Evolutionary conservation across 2,113 vertebrate genomes (phyloP), one percentile per base, ranked within the genome.

Genomic region (Colaptes auratus): DNA sequence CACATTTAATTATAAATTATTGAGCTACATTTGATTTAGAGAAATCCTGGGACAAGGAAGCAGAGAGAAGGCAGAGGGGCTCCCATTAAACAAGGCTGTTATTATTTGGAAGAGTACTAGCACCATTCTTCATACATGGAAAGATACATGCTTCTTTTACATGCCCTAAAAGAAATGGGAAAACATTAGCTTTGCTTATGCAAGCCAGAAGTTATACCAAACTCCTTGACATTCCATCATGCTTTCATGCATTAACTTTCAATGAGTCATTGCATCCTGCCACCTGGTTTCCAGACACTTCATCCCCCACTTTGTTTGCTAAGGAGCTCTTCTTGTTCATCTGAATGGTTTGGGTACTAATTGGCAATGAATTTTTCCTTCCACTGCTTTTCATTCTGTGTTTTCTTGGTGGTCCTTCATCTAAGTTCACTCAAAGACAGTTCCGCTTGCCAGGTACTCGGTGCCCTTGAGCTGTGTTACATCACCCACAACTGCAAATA

Each of bases 401-500:
- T 93, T 87, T 93, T 92, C 90, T 0, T 89, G 93, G 94, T 96
- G 96, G 94, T 95, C 96, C 85, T 67, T 87, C 71, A 50, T 90
- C 58, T 69, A 90, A 89, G 82, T 44, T 58, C 69, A 72, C 64
- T 96, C 81, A 87, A 85, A 92, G 65, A 80, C 69, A 82, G 52
- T 35, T 72, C 56, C 67, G 78, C 69, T 78, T 95, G 88, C 94
- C 89, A 94, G 75, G 72, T 92, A 96, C 91, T 67, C 39, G 75
- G 70, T 74, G 81, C 89, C 96, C 95, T 93, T 90, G 80, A 94
- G 96, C 95, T 70, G 59, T 67, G 92, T 97, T 93, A 96, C 92
- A 95, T 96, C 96, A 93, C 16, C 33, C 88, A 79, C 91, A 96
- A 96, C 95, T 96, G 96, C 91, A 93, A 94, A 86, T 82, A 71